These are phyloP conservation scores for Thymelicus sylvestris DNA, from an alignment of 2,888 invertebrate species.

Conservation along the genomic window DNA sequence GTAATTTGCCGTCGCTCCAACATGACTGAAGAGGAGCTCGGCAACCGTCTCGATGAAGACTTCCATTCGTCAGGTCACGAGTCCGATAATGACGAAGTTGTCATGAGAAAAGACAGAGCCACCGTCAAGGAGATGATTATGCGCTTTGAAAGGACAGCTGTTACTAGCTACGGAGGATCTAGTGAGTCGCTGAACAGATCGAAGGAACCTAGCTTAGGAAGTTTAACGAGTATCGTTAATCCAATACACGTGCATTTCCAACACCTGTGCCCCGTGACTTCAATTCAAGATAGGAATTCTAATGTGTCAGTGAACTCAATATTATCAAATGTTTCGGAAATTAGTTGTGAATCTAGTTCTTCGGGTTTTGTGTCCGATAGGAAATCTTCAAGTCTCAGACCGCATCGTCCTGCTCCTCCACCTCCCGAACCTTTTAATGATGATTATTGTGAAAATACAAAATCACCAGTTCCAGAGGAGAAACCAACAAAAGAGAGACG, in stretches of 20 bases:
- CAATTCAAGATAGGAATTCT: slow-evolving; percentile 75
- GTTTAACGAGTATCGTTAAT: slow-evolving; percentile 73
- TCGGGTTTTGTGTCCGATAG: slow-evolving; percentile 79
- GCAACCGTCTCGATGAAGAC: slow-evolving; percentile 64
- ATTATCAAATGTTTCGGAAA: slow-evolving; percentile 76
- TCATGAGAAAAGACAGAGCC: slow-evolving; percentile 67
- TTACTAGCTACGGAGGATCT: slow-evolving; percentile 61
- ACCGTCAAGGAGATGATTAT: slow-evolving; percentile 77
- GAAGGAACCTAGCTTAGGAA: slow-evolving; percentile 66
- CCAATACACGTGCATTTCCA: slow-evolving; percentile 72
- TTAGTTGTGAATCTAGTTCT: slow-evolving; percentile 78
- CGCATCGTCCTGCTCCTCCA: slow-evolving; percentile 78
- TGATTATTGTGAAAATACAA: slow-evolving; percentile 59
- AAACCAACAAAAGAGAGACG: slow-evolving; percentile 57
- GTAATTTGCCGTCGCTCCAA: slow-evolving; percentile 55
- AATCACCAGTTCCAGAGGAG: slow-evolving; percentile 58
- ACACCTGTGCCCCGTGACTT: slow-evolving; percentile 67
- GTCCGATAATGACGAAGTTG: slow-evolving; percentile 70
- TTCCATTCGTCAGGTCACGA: slow-evolving; percentile 61
- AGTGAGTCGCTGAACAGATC: slow-evolving; percentile 70
- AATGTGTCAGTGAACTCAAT: slow-evolving; percentile 81
- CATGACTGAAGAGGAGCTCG: slow-evolving; percentile 76
- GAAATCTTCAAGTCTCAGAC: slow-evolving; percentile 65
- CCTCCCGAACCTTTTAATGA: slow-evolving; percentile 73
- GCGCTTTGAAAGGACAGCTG: slow-evolving; percentile 71